Percentiles rank a stretch among this genome's conserved stretches.
Evolutionary conservation across 2,113 vertebrate genomes (phyloP).

Genomic region (Orthonyx spaldingii): DNA sequence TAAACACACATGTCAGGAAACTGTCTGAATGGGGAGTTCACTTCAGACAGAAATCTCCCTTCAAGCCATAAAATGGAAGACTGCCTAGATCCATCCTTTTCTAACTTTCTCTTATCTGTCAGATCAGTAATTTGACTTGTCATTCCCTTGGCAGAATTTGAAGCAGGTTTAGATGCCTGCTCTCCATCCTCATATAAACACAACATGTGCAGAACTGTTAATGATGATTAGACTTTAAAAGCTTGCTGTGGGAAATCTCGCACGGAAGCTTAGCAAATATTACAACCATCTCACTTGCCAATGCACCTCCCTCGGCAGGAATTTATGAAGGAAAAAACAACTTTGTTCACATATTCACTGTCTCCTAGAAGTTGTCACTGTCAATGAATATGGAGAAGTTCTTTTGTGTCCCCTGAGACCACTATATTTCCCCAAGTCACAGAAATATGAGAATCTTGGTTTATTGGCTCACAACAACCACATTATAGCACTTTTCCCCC

Average conservation of each 20-base stretch:
- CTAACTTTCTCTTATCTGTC: neutral
- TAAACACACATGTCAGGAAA: neutral
- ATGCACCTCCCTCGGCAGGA: neutral
- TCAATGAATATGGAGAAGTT: neutral
- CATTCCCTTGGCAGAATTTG: neutral
- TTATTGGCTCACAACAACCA: neutral
- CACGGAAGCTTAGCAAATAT: neutral
- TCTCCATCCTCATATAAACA: neutral
- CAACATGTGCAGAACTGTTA: neutral
- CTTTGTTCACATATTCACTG: neutral
- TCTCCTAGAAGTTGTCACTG: neutral
- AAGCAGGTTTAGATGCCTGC: neutral
- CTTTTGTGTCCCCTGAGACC: neutral
- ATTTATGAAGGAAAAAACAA: neutral
- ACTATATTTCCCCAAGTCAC: neutral
- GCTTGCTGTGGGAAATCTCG: neutral
- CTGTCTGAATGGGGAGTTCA: neutral
- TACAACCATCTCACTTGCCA: neutral
- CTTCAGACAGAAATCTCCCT: constrained; percentile 1
- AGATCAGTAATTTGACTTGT: neutral
- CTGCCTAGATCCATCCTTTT: neutral
- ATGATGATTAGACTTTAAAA: neutral
- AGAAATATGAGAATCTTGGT: neutral
- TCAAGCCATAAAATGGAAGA: neutral
- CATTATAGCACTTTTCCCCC: neutral